phyloP scores from a whole-genome alignment of 2,797 vertebrate species.

The Garrulus glandarius region DNA sequence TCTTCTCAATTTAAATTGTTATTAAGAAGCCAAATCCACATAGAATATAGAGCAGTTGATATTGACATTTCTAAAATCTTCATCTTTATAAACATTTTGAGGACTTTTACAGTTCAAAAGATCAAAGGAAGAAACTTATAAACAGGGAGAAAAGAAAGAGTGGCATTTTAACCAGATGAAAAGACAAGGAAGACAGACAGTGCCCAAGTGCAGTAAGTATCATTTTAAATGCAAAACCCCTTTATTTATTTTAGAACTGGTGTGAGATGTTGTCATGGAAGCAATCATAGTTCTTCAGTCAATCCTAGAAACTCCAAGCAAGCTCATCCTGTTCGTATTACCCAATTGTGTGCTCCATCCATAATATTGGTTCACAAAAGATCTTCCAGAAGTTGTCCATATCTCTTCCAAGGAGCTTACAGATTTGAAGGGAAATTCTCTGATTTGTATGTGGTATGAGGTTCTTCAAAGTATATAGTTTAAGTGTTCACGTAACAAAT shows the following conservation, averaged over 20 bases:
- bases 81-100: neutral
- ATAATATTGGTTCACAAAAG: neutral
- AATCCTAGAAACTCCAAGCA: neutral
- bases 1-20: neutral
- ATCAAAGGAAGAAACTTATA: neutral
- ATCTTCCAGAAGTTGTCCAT: neutral
- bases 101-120: neutral
- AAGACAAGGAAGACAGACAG: neutral
- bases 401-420: neutral
- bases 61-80: neutral
- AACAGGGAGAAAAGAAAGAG: neutral
- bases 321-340: neutral
- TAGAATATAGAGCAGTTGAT: neutral
- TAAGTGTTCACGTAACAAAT: neutral
- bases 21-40: neutral
- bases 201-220: neutral
- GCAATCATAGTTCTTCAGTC: neutral
- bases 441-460: neutral
- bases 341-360: rapidly evolving
- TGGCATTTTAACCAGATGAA: neutral
- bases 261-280: neutral
- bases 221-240: rapidly evolving
- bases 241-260: neutral
- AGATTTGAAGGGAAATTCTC: neutral
- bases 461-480: neutral